A percentile compares a stretch with the other conserved stretches of the same genome.
phyloP scores from a whole-genome alignment of 2,113 vertebrate species.

The Xenotilapia caudafasciata region DNA sequence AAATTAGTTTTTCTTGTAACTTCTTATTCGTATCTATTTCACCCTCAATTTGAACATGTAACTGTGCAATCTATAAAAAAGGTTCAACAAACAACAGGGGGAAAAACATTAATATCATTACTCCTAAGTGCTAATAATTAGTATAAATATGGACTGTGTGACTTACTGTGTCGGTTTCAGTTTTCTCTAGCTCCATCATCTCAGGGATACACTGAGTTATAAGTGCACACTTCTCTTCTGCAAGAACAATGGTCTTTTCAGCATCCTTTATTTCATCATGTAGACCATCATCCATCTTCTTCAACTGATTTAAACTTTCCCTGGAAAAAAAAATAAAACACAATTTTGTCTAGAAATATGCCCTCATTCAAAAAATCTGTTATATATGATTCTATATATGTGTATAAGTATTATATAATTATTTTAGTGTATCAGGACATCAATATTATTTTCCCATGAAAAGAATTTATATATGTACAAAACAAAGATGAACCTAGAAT shows the following conservation, averaged over 20 bases:
- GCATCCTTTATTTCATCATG: constrained; percentile 56
- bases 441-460: neutral
- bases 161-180: constrained; percentile 62
- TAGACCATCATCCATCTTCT: constrained; percentile 38
- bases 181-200: constrained; percentile 55
- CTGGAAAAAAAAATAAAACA: constrained; percentile 43
- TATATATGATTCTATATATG: neutral
- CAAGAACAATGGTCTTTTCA: constrained; percentile 54
- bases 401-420: neutral
- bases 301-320: constrained; percentile 57
- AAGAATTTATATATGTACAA: neutral
- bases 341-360: neutral
- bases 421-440: neutral
- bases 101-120: neutral
- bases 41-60: constrained; percentile 33
- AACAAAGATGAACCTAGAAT: neutral
- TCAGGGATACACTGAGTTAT: constrained; percentile 49
- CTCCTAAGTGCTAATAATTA: neutral
- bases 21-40: constrained; percentile 1
- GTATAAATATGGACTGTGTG: neutral
- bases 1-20: constrained; percentile 8
- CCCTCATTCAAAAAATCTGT: neutral
- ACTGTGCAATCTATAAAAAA: constrained; percentile 37
- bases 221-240: constrained; percentile 54
- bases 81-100: neutral